Evolutionary conservation across 2,113 vertebrate species (phyloP).

Genomic region (Coregonus clupeaformis): DNA sequence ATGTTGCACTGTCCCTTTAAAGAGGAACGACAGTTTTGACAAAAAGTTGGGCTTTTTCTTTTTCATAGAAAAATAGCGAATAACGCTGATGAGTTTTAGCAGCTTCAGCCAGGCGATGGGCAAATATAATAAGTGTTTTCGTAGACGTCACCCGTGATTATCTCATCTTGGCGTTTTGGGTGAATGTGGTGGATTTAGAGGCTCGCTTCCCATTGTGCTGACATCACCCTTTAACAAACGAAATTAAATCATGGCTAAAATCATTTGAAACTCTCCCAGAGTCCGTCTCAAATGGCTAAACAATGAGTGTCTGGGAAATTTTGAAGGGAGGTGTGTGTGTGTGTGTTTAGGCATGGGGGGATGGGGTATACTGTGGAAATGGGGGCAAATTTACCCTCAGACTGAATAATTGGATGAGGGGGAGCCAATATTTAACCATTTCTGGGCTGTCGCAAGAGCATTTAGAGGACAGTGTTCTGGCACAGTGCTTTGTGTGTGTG

Average conservation of each 20-base stretch:
- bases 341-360: slow-evolving; percentile 46
- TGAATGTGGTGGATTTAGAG: slow-evolving; percentile 90
- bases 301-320: slow-evolving; percentile 75
- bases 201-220: slow-evolving; percentile 85
- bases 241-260: slow-evolving; percentile 81
- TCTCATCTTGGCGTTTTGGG: slow-evolving; percentile 85
- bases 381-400: slow-evolving; percentile 63
- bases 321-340: slow-evolving; percentile 46
- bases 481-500: slow-evolving; percentile 1
- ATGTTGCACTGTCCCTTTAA: slow-evolving; percentile 64
- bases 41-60: slow-evolving; percentile 66
- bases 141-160: slow-evolving; percentile 86
- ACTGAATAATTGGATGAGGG: slow-evolving; percentile 62
- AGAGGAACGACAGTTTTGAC: slow-evolving; percentile 59
- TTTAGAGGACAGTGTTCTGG: slow-evolving; percentile 36
- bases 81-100: slow-evolving; percentile 90
- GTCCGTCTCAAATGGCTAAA: slow-evolving; percentile 67
- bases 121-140: slow-evolving; percentile 94
- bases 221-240: slow-evolving; percentile 81
- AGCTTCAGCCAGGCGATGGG: slow-evolving; percentile 89
- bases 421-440: slow-evolving; percentile 56
- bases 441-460: slow-evolving; percentile 38
- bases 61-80: slow-evolving; percentile 72
- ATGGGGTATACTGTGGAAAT: slow-evolving; percentile 53
- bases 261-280: slow-evolving; percentile 77